phyloP scores from a whole-genome alignment of 2,113 vertebrate genomes.

The Dicaeum eximium region DNA sequence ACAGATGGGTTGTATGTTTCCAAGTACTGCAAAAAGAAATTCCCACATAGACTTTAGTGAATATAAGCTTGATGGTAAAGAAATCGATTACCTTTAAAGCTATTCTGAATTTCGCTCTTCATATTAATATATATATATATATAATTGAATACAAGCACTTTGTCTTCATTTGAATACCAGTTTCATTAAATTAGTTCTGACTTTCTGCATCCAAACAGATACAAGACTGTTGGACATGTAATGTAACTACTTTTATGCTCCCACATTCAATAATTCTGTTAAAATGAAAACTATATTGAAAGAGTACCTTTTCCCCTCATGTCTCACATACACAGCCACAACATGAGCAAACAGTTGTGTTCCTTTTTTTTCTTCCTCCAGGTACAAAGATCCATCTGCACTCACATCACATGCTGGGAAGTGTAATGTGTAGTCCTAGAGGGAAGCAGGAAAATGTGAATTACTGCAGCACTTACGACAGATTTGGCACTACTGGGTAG shows the following conservation, averaged over 20 bases:
- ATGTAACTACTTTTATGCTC: not conserved
- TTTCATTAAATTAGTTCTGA: not conserved
- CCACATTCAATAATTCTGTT: not conserved
- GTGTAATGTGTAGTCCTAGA: not conserved
- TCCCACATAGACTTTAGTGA: not conserved
- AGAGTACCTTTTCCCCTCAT: not conserved
- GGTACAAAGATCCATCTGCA: not conserved
- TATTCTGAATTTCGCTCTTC: not conserved
- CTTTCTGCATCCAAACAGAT: not conserved
- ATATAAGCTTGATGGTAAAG: not conserved
- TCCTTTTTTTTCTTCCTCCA: not conserved
- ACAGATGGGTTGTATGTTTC: not conserved
- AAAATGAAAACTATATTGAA: not conserved
- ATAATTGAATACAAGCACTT: not conserved
- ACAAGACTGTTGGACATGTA: not conserved
- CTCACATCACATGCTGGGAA: not conserved
- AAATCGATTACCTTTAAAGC: not conserved
- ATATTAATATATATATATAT: not conserved
- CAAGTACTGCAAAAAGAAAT: not conserved
- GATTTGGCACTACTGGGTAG: not conserved
- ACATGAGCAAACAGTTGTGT: not conserved
- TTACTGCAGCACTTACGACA: not conserved
- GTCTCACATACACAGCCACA: not conserved
- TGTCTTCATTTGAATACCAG: not conserved
- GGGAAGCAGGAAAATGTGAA: not conserved